phyloP scores from a whole-genome alignment of 2,888 invertebrate genomes.

The Muschampia plurimacula region DNA sequence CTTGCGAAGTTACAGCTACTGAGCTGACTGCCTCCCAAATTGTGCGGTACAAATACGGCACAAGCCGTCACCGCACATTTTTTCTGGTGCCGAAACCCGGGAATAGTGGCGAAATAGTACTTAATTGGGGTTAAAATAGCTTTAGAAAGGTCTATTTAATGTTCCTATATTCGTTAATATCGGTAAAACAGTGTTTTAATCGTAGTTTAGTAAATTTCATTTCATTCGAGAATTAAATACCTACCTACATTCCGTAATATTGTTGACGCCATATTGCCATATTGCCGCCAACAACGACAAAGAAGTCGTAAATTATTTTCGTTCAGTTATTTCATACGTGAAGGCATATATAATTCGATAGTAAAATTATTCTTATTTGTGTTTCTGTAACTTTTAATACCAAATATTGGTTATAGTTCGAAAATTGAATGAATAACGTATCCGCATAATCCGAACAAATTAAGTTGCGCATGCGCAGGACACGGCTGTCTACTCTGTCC shows the following conservation, averaged over 20 bases:
- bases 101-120: neutral
- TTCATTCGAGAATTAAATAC: neutral
- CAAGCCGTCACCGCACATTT: neutral
- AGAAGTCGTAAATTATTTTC: neutral
- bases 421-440: neutral
- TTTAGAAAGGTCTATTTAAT: slow-evolving; percentile 1
- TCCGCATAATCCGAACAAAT: neutral
- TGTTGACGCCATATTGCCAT: too few species aligned
- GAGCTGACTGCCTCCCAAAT: slow-evolving; percentile 3
- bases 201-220: neutral
- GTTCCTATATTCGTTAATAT: neutral
- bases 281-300: neutral
- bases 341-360: slow-evolving; percentile 1
- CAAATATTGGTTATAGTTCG: too few species aligned
- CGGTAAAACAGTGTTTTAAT: neutral
- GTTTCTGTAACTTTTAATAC: neutral
- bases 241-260: neutral
- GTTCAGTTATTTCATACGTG: neutral
- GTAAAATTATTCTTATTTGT: neutral
- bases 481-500: too few species aligned
- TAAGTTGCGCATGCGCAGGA: neutral
- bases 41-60: neutral
- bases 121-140: neutral
- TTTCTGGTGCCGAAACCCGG: slow-evolving; percentile 7
- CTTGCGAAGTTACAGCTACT: neutral